A percentile compares a stretch with the other conserved stretches of the same genome.
phyloP scores from a whole-genome alignment of 53 echinoderm and acorn worm species.

The Astropecten irregularis region DNA sequence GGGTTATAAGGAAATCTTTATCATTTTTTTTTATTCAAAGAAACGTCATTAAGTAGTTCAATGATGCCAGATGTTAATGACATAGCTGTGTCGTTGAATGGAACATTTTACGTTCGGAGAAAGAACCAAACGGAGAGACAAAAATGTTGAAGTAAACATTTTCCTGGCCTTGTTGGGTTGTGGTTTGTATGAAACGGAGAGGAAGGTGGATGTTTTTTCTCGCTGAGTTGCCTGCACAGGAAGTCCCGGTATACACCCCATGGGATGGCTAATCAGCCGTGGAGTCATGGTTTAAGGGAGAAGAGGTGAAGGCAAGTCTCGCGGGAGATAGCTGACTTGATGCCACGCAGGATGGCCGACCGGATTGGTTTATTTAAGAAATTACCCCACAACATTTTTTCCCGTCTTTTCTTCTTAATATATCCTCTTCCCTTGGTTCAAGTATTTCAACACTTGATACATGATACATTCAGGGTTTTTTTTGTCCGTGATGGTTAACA shows the following conservation, averaged over 20 bases:
- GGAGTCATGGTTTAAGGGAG: not conserved
- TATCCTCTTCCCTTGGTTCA: too few relatives aligned
- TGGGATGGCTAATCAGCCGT: slow-evolving; percentile 30
- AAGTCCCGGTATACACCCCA: slow-evolving; percentile 1
- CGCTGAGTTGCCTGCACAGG: not conserved
- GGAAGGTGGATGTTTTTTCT: not conserved
- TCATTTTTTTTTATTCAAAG: too few relatives aligned
- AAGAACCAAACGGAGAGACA: too few relatives aligned
- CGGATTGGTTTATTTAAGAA: slow-evolving; percentile 51
- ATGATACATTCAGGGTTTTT: slow-evolving; percentile 7
- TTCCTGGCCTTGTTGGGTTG: not conserved
- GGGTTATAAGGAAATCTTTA: too few relatives aligned
- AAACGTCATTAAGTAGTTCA: too few relatives aligned
- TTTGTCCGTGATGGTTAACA: not conserved
- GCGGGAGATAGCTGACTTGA: not conserved
- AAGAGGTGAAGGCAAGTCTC: slow-evolving; percentile 19
- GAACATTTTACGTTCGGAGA: too few relatives aligned
- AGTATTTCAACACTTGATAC: not conserved
- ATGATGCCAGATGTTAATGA: too few relatives aligned
- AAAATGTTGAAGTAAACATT: too few relatives aligned
- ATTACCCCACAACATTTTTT: slow-evolving; percentile 12
- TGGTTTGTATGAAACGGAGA: not conserved
- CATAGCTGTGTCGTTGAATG: too few relatives aligned
- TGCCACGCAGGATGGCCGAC: slow-evolving; percentile 16
- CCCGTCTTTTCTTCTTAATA: not conserved